Conservation (phyloP, 2,888 invertebrate species). For the Reticulitermes lucifugus region DNA sequence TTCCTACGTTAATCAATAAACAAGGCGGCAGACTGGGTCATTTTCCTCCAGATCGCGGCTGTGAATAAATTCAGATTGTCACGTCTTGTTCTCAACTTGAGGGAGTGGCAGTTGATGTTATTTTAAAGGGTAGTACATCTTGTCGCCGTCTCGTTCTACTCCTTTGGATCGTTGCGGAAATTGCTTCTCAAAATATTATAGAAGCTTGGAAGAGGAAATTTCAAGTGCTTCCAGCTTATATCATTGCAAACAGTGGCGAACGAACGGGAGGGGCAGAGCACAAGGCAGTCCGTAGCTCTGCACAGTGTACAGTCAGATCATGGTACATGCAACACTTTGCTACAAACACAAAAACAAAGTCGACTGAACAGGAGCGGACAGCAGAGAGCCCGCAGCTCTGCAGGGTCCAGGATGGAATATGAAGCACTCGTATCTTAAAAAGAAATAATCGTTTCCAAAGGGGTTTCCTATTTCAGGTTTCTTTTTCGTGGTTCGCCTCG, state of each 20-base stretch:
- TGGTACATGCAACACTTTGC: no score
- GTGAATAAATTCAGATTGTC: neutral
- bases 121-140: conserved; percentile 32
- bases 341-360: no score
- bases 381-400: no score
- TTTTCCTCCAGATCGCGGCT: neutral
- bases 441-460: no score
- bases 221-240: conserved; percentile 48
- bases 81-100: no score
- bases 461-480: no score
- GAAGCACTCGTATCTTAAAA: no score
- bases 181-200: conserved; percentile 54
- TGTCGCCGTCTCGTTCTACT: conserved; percentile 43
- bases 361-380: no score
- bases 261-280: neutral
- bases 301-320: neutral
- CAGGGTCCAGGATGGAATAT: no score
- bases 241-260: conserved; percentile 42
- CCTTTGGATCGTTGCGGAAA: conserved; percentile 52
- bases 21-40: neutral
- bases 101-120: conserved; percentile 18
- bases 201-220: conserved; percentile 51
- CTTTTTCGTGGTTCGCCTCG: no score
- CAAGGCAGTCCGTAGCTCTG: neutral
- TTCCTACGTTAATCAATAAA: no score